Conservation (phyloP, 2,888 invertebrate species). For the Euplagia quadripunctaria region DNA sequence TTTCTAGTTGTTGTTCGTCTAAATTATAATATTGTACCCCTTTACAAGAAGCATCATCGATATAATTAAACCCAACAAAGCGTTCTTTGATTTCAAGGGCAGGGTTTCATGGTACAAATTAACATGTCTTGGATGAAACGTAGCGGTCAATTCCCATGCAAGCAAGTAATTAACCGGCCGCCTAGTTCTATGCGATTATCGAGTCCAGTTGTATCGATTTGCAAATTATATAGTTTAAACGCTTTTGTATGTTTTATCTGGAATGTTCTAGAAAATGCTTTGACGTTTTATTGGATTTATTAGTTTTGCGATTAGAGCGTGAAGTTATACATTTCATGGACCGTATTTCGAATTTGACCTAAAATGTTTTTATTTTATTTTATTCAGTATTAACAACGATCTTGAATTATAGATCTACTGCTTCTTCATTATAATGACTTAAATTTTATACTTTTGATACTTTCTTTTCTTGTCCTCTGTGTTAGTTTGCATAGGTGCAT, state of each 20-base stretch:
- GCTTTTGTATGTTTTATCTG: conserved; percentile 10
- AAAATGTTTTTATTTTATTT: too few relatives aligned
- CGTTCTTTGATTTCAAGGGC: conserved; percentile 54
- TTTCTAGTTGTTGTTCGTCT: neutral
- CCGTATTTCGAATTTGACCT: neutral
- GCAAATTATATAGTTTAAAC: conserved; percentile 21
- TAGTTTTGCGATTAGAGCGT: neutral
- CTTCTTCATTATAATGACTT: too few relatives aligned
- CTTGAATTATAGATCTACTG: too few relatives aligned
- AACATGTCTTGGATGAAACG: conserved; percentile 41
- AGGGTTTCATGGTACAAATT: conserved; percentile 45
- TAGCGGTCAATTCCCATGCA: conserved; percentile 47
- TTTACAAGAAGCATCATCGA: conserved; percentile 12
- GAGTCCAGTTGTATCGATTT: conserved; percentile 42
- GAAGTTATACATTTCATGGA: neutral
- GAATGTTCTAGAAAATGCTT: conserved; percentile 7
- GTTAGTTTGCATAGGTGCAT: too few relatives aligned
- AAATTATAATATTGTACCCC: neutral
- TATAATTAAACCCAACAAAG: conserved; percentile 48
- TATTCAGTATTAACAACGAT: too few relatives aligned
- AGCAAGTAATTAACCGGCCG: conserved; percentile 32
- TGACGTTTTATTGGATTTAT: conserved; percentile 1
- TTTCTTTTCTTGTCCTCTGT: too few relatives aligned
- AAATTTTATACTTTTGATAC: too few relatives aligned
- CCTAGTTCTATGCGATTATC: conserved; percentile 32